Evolutionary conservation across 53 echinoderm and acorn worm species (phyloP).

Genomic region (Apostichopus leukothele): DNA sequence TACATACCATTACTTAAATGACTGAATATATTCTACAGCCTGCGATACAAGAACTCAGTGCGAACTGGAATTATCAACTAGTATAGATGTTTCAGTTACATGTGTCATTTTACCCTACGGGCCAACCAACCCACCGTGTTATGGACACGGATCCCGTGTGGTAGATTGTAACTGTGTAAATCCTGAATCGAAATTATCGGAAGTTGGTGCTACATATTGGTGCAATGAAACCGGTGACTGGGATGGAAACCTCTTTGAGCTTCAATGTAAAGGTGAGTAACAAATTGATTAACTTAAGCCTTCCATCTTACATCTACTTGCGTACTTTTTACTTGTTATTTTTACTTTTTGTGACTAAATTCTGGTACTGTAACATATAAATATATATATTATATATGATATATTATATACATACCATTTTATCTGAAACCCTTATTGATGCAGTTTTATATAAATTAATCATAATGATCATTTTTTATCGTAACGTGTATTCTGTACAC

Average conservation of each 20-base stretch:
- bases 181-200: neutral
- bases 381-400: too few relatives aligned
- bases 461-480: too few relatives aligned
- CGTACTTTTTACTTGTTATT: too few relatives aligned
- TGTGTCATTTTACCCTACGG: constrained; percentile 11
- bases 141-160: neutral
- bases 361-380: too few relatives aligned
- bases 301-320: too few relatives aligned
- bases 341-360: too few relatives aligned
- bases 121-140: constrained; percentile 2
- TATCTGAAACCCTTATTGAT: too few relatives aligned
- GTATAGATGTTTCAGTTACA: neutral
- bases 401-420: too few relatives aligned
- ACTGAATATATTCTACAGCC: neutral
- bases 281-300: too few relatives aligned
- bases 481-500: too few relatives aligned
- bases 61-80: neutral
- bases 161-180: neutral
- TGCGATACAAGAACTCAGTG: constrained; percentile 19
- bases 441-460: too few relatives aligned
- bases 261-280: neutral
- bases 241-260: neutral
- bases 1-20: too few relatives aligned
- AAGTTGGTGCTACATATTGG: neutral
- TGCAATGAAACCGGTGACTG: constrained; percentile 14